Base-by-base conservation (phyloP, 2,113 vertebrate species). In the Meles meles region DNA sequence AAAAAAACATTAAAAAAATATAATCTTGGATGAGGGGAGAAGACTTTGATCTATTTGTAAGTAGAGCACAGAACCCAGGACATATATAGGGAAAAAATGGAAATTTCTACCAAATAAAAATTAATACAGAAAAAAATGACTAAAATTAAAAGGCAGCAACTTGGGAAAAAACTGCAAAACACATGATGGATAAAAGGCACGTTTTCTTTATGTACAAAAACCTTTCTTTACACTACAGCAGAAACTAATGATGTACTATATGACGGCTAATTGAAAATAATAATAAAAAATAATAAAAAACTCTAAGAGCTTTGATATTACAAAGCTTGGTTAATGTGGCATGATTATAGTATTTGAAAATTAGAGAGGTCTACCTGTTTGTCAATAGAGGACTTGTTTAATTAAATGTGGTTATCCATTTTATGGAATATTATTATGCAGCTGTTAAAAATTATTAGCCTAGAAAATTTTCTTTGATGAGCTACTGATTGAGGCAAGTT, bases 361-460 rank as follows among this genome's bases (percentile, higher is more conserved):
- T 94, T 57, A 72, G 59, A 93, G n/a, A 94, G 61, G 6, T 87
- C 71, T 96, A 74, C 52, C 71, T 81, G 6, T 84, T 94, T 93
- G 55, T 92, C 87, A 76, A 1, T 92, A 72, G 34, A 94, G 13
- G 52, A 96, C 69, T 89, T 63, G 42, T 49, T 96, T 97, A 87
- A 71, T 90, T 86, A 87, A 96, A 92, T 94, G 27, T 96, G 80
- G 92, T 83, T 93, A 79, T 59, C 23, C 37, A 93, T 88, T 95
- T 93, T 83, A 86, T 88, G 31, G 15, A 69, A 49, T 89, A 83
- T 55, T 96, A 37, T 87, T 84, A 79, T 93, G 29, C 57, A 87
- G 74, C 95, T 92, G 37, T 94, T 96, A 90, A 95, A 96, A 87
- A 71, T 86, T 29, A 74, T 92, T 96, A 74, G 79, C 67, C 47